A percentile compares a stretch with the other conserved stretches of the same genome.
Evolutionary conservation across 2,797 vertebrate species (phyloP).

Genomic region (Bradypus variegatus): DNA sequence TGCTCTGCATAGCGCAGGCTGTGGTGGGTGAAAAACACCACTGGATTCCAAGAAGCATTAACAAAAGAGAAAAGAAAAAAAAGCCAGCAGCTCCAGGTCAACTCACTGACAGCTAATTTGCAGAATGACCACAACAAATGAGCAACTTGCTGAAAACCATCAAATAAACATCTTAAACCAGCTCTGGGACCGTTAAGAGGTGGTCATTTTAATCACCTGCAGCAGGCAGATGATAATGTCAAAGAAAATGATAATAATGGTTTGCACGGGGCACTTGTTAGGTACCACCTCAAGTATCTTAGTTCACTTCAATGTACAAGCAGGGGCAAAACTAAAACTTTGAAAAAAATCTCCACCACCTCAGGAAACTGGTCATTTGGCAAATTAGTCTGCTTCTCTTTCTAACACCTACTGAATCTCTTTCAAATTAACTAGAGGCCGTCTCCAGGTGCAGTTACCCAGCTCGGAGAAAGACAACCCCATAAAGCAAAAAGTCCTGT

Average conservation of each 20-base stretch:
- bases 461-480: background rate
- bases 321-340: background rate
- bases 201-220: rapidly evolving
- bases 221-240: background rate
- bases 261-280: rapidly evolving
- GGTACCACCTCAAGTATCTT: rapidly evolving
- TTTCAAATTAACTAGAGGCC: background rate
- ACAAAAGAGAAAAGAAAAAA: background rate
- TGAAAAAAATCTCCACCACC: too few species aligned
- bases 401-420: background rate
- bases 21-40: rapidly evolving
- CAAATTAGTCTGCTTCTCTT: rapidly evolving
- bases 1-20: rapidly evolving
- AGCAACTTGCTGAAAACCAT: background rate
- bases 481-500: rapidly evolving
- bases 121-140: background rate
- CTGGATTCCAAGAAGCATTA: background rate
- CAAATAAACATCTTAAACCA: background rate
- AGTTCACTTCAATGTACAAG: rapidly evolving
- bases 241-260: rapidly evolving
- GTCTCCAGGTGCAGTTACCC: background rate
- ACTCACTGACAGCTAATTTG: background rate
- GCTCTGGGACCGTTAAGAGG: background rate
- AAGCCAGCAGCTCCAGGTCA: rapidly evolving
- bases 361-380: background rate